These are phyloP conservation scores for Nanger granti DNA, from an alignment of 2,113 vertebrate genomes.

Conservation along the genomic window DNA sequence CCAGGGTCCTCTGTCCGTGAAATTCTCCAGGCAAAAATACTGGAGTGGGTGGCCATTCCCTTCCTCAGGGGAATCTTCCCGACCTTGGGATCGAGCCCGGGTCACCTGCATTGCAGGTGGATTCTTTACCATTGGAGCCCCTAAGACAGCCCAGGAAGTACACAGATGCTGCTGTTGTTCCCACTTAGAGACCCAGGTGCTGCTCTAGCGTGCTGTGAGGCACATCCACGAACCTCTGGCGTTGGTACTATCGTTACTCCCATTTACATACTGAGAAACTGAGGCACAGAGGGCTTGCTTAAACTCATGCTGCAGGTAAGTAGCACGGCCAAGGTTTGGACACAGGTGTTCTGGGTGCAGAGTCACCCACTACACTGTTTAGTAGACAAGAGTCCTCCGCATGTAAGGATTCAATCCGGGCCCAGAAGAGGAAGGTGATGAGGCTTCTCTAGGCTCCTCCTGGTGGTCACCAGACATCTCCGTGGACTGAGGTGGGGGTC, in stretches of 20 bases:
- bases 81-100: rapidly evolving
- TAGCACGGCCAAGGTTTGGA: background rate
- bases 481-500: background rate
- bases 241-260: too few species aligned
- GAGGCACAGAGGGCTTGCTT: background rate
- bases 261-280: background rate
- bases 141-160: background rate
- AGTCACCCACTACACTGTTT: background rate
- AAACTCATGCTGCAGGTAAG: background rate
- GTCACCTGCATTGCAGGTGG: background rate
- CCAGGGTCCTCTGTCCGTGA: background rate
- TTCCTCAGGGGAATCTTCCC: background rate
- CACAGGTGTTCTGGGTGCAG: background rate
- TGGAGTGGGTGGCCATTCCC: background rate
- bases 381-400: background rate
- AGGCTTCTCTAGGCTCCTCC: background rate
- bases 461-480: background rate
- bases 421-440: background rate
- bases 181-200: background rate
- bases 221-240: background rate
- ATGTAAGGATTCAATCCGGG: background rate
- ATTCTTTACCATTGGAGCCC: background rate
- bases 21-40: background rate
- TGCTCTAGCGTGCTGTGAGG: background rate
- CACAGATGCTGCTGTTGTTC: background rate